These are phyloP conservation scores for Drosophila mayri DNA, from an alignment of 1,140 invertebrate species.

Conservation along the genomic window DNA sequence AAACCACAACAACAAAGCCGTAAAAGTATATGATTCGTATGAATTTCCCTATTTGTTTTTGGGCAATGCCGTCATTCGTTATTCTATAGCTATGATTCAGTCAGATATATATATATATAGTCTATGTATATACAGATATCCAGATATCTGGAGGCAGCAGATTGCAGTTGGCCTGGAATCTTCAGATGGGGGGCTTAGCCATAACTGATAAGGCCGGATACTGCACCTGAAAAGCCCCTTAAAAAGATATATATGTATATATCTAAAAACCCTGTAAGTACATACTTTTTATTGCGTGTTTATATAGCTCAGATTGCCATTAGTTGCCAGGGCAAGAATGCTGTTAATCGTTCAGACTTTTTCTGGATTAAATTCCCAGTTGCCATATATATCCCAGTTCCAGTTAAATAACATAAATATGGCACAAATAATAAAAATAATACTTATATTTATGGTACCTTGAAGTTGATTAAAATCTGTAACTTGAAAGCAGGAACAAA, in stretches of 20 bases:
- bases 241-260: slow-evolving; percentile 5
- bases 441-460: not conserved
- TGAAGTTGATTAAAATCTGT: not conserved
- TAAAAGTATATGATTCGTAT: slow-evolving; percentile 35
- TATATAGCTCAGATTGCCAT: slow-evolving; percentile 15
- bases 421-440: not conserved
- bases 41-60: slow-evolving; percentile 50
- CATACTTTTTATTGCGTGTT: not conserved
- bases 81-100: slow-evolving; percentile 28
- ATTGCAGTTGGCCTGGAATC: slow-evolving; percentile 34
- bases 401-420: no score
- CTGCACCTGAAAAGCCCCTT: slow-evolving; percentile 18
- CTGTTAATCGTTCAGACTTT: slow-evolving; percentile 8
- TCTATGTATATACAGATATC: not conserved
- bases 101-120: not conserved
- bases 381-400: not conserved
- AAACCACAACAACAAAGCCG: slow-evolving; percentile 19
- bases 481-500: not conserved
- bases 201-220: slow-evolving; percentile 11
- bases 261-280: not conserved
- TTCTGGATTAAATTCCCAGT: slow-evolving; percentile 6
- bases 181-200: slow-evolving; percentile 15
- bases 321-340: slow-evolving; percentile 24
- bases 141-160: not conserved
- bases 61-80: slow-evolving; percentile 36